Evolutionary conservation across 1,140 invertebrate genomes (phyloP), one percentile per base, ranked within the genome.

Genomic region (Nasonia longicornis): DNA sequence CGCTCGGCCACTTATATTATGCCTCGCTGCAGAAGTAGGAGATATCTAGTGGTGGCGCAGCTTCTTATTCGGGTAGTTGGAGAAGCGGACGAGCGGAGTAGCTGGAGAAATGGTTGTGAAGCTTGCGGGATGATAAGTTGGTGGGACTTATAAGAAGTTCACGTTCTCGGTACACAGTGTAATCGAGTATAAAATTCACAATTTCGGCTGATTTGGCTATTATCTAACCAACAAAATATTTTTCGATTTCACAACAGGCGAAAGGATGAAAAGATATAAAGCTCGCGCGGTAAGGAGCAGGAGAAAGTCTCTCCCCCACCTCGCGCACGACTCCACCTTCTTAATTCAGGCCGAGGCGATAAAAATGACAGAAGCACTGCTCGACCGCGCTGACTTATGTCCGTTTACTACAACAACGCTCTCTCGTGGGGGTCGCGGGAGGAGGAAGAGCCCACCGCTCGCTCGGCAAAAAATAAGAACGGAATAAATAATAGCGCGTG

Each of bases 321-420:
- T 69, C 26, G 7, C 52, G 86, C 85, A 86, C 86, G 86, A 85
- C 87, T 90, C 89, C 89, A 89, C 88, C 89, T 91, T 90, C 89
- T 90, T 91, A 90, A 90, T 91, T 90, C 89, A 89, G 86, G 82
- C 85, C 86, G 88, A 88, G 87, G 89, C 89, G 88, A 91, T 91
- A 91, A 91, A 91, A 91, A 90, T 90, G 90, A 91, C 90, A 91
- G 86, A 88, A 87, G 87, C 90, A 91, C 88, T 89, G 87, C 88
- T 89, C 88, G 86, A 83, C 2, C 84, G 85, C 83, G 85, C 86
- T 91, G 89, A 90, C 90, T 91, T 90, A 91, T 91, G 89, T 90
- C 89, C 88, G 87, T 90, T 90, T 90, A 88, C 88, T 88, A 89
- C 87, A 67, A 89, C 88, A 89, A 89, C 88, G 86, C 79, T 84